Conservation (phyloP, 2,113 vertebrate species). For the Bombycilla garrulus region DNA sequence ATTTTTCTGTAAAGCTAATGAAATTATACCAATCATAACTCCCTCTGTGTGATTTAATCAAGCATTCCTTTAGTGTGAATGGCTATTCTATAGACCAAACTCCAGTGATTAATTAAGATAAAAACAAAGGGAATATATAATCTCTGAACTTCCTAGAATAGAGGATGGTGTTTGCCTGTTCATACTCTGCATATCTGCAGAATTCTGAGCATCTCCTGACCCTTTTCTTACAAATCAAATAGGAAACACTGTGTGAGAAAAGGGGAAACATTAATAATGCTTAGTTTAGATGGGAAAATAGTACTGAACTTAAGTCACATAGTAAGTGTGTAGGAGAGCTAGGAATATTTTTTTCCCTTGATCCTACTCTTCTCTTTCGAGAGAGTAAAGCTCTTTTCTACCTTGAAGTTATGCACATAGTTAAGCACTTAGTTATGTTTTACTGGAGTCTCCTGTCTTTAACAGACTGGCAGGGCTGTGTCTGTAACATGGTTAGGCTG, state of each 20-base stretch:
- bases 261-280: background rate
- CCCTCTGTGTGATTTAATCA: background rate
- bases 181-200: background rate
- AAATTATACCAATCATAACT: conserved; percentile 11
- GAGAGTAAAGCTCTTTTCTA: background rate
- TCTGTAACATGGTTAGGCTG: background rate
- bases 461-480: background rate
- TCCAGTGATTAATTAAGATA: background rate
- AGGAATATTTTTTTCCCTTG: background rate
- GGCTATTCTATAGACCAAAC: background rate
- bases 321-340: background rate
- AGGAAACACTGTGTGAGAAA: background rate
- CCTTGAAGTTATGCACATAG: background rate
- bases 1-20: conserved; percentile 13
- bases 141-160: background rate
- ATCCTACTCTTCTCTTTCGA: background rate
- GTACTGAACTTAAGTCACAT: background rate
- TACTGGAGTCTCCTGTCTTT: background rate
- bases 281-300: background rate
- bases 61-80: conserved; percentile 1
- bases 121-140: background rate
- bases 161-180: background rate
- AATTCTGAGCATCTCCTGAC: background rate
- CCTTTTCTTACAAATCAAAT: background rate
- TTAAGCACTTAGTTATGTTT: background rate